Evolutionary conservation across 2,888 invertebrate genomes (phyloP).

Genomic region (Patella depressa): DNA sequence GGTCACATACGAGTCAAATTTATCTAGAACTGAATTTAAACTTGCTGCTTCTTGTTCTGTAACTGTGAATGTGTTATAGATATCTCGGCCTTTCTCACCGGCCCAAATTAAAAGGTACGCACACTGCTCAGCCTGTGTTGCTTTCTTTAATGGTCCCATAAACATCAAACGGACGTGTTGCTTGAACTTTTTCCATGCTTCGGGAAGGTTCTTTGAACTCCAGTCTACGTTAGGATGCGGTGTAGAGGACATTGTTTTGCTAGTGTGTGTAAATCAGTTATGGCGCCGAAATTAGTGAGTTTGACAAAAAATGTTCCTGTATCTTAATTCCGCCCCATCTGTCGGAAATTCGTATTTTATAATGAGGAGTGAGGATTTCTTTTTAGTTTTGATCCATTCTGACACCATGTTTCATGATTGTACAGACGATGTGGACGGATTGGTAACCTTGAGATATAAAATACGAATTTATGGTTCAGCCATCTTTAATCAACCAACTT

Average conservation of each 20-base stretch:
- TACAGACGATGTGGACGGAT: too few species aligned
- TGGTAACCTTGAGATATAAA: too few species aligned
- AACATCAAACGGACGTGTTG: slow-evolving; percentile 31
- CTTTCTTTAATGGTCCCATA: slow-evolving; percentile 23
- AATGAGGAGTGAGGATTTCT: too few species aligned
- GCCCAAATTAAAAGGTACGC: slow-evolving; percentile 31
- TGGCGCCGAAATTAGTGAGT: too few species aligned
- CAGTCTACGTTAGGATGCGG: slow-evolving; percentile 30
- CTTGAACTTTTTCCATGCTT: slow-evolving; percentile 32
- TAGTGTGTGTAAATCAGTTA: too few species aligned
- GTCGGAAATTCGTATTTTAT: too few species aligned
- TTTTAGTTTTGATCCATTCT: too few species aligned
- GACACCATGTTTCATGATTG: too few species aligned
- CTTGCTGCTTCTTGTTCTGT: background rate
- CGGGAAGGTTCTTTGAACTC: slow-evolving; percentile 26
- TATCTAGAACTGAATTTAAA: slow-evolving; percentile 6
- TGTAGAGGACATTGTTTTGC: background rate
- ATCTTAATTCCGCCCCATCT: too few species aligned
- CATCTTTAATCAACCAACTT: too few species aligned
- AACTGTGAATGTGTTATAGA: slow-evolving; percentile 24
- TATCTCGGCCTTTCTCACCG: slow-evolving; percentile 32
- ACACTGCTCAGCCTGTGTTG: slow-evolving; percentile 17
- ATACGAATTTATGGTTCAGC: too few species aligned
- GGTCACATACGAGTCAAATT: slow-evolving; percentile 24
- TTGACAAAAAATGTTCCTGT: too few species aligned